Evolutionary conservation across 1,140 invertebrate genomes (phyloP), one percentile per base, ranked within the genome.

Genomic region (Drosophila ohnishii): DNA sequence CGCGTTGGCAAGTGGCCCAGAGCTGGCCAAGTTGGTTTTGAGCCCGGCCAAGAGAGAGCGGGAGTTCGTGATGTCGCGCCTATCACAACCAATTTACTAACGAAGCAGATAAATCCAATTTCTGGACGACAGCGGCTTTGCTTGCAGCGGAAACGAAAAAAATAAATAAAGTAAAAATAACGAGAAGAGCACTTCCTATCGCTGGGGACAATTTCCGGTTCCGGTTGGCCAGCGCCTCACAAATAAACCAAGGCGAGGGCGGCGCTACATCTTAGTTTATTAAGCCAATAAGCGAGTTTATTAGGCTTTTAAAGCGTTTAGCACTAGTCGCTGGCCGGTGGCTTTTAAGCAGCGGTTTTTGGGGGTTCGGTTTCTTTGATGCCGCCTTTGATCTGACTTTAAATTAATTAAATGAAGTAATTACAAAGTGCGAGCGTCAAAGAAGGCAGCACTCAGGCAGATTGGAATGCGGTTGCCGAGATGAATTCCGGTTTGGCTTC

Each of bases 71-170:
- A 79, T 71, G 83, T 73, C 80, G 79, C 80, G 84, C 83, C 84
- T 88, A 88, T 88, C 84, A 88, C 85, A 89, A 89, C 85, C 84
- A 88, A 88, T 88, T 88, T 88, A 88, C 84, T 88, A 88, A 88
- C 84, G 84, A 88, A 88, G 77, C 84, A 88, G 84, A 88, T 88
- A 88, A 88, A 88, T 89, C 80, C 84, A 88, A 88, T 88, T 88
- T 88, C 77, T 88, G 85, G 74, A 67, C 69, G 75, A 70, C 77
- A 76, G 72, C 71, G 70, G 80, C 75, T 64, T 56, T 66, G 76
- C 62, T 51, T 50, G 53, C 65, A 59, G 40, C 59, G 57, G 44
- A 58, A 44, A 35, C n/a, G 14, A 50, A 58, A 75, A 74, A 63
- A 80, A 62, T 40, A 39, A 55, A 53, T 59, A 47, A 57, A 55